Percentiles rank a stretch among this genome's conserved stretches.
These are phyloP conservation scores for Prunella himalayana DNA, from an alignment of 2,113 vertebrate species.

Conservation along the genomic window DNA sequence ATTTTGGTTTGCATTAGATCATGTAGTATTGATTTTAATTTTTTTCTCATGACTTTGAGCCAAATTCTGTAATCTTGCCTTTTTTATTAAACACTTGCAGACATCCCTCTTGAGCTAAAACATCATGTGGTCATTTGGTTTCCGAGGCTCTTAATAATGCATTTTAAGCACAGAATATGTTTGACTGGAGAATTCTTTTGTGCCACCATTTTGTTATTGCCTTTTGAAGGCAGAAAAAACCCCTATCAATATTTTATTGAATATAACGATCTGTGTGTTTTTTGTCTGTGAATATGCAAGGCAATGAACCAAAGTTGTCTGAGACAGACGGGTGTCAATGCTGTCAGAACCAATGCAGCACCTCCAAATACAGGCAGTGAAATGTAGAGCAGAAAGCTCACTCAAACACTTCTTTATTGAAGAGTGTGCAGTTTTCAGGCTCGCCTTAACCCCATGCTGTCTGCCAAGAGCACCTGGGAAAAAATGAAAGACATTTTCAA, in stretches of 20 bases:
- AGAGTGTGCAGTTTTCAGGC: neutral
- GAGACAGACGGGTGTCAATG: neutral
- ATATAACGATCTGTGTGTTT: neutral
- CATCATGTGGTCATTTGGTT: neutral
- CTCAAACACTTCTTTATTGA: neutral
- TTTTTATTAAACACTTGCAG: neutral
- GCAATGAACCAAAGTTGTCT: neutral
- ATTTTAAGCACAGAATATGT: neutral
- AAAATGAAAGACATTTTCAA: neutral
- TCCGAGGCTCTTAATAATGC: neutral
- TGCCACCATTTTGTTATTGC: conserved; percentile 4
- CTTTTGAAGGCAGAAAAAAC: conserved; percentile 6
- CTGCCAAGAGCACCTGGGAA: neutral
- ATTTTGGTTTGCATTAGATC: neutral
- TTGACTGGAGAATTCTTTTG: neutral
- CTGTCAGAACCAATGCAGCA: conserved; percentile 20
- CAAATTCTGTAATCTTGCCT: neutral
- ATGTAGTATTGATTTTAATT: neutral
- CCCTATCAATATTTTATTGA: conserved; percentile 40
- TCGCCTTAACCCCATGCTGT: neutral
- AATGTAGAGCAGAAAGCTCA: neutral
- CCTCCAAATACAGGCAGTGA: neutral
- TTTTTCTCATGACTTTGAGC: neutral
- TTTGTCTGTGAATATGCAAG: neutral
- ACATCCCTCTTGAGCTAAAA: neutral